Conservation (phyloP, 2,888 invertebrate species). For the Drosophila putrida region DNA sequence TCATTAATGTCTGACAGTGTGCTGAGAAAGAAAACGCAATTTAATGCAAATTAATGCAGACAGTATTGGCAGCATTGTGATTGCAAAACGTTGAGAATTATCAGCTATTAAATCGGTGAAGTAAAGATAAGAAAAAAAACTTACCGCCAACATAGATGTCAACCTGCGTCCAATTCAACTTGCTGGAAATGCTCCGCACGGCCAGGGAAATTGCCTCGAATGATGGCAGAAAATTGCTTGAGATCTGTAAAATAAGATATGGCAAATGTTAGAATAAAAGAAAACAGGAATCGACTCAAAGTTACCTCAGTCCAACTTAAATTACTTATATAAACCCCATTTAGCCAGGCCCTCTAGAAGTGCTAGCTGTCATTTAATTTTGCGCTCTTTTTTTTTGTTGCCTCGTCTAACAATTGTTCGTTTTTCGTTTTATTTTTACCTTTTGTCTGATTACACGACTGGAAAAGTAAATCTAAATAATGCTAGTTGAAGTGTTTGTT, state of each 20-base stretch:
- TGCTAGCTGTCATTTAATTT: slow-evolving; percentile 33
- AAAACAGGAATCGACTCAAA: slow-evolving; percentile 8
- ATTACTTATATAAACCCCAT: slow-evolving; percentile 13
- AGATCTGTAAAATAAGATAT: slow-evolving; percentile 81
- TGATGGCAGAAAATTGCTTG: slow-evolving; percentile 85
- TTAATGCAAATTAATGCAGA: slow-evolving; percentile 57
- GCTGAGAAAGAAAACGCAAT: slow-evolving; percentile 20
- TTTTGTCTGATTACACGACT: slow-evolving; percentile 40
- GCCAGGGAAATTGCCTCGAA: slow-evolving; percentile 85
- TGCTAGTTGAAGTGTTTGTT: slow-evolving; percentile 44
- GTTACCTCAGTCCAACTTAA: slow-evolving; percentile 14
- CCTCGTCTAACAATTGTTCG: slow-evolving; percentile 46
- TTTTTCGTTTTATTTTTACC: slow-evolving; percentile 25
- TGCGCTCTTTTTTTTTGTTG: slow-evolving; percentile 24
- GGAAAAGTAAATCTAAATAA: slow-evolving; percentile 50
- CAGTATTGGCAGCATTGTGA: slow-evolving; percentile 14
- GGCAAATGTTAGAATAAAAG: slow-evolving; percentile 31
- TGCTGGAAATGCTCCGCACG: slow-evolving; percentile 84
- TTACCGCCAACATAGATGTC: slow-evolving; percentile 85
- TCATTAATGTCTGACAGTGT: slow-evolving; percentile 5
- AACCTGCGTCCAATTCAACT: slow-evolving; percentile 86
- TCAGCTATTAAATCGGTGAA: slow-evolving; percentile 48
- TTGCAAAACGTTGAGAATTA: slow-evolving; percentile 35
- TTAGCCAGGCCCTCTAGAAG: slow-evolving; percentile 1
- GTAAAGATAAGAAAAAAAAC: slow-evolving; percentile 49